Base-by-base conservation (phyloP, 2,888 invertebrate species). In the Labia minor region DNA sequence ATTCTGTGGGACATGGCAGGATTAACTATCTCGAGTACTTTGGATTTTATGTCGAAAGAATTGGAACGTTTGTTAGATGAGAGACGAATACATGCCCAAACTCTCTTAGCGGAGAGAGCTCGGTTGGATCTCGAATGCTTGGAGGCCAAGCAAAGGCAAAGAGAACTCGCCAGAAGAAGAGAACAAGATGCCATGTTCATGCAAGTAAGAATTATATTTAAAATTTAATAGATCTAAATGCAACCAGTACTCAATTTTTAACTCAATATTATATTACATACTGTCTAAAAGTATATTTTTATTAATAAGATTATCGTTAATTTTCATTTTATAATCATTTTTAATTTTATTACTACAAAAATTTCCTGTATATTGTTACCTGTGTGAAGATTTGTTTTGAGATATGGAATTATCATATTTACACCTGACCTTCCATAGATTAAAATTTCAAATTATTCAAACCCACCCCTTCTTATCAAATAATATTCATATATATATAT, bases 111-210 rank as follows among this genome's bases (percentile, higher is more conserved):
- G 0, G 90, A 92, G 73, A 81, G 89, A 26, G 88, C 91, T 72
- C 82, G 91, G 70, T 80, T 84, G 70, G 84, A 85, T 74, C 81
- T 89, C 0, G 92, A 93, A 76, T 90, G 92, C 0, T 86, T 85
- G 8, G 92, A 92, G 76, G 87, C 89, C 1, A 91, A 92, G 0
- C 78, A 86, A 64, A 78, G 91, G 19, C 91, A 93, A 76, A 82
- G 83, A 64, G 92, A 93, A 75, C 84, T 88, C 70, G 81, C 86
- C 67, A 78, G 88, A 49, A 79, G 90, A 4, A 76, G 83, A 6
- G 87, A 91, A 73, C 87, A 90, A 71, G 90, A 92, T 71, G 88
- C 91, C 76, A 85, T 92, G 75, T 92, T 90, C 74, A 86, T 85
- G 75, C 86, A 88, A 78, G 80, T 80, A 63, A 67, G 37, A 4